Base-by-base conservation (phyloP, 2,888 invertebrate species). In the Chironomus riparius region DNA sequence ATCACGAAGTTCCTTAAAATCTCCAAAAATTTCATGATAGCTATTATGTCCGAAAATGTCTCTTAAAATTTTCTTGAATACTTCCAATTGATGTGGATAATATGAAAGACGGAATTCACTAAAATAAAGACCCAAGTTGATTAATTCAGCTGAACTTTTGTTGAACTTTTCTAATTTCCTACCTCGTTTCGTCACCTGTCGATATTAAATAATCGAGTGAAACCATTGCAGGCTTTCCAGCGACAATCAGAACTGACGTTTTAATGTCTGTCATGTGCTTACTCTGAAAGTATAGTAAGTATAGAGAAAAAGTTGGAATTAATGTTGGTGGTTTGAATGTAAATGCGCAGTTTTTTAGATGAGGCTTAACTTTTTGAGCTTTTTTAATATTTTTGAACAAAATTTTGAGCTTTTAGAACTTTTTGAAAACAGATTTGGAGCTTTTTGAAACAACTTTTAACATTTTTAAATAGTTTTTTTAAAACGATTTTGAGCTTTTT, bases 101-200 rank as follows among this genome's bases (percentile, higher is more conserved):
- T 95, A 95, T 47, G 94, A 94, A 47, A 95, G 85, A 1, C 95
- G 89, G 83, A 95, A 95, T 80, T 93, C 91, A 80, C 92, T 93
- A 83, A 65, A 84, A n/a, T n/a, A 6, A 5, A n/a, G n/a, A 50
- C 6, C 38, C 12, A 47, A 68, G 18, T 4, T 50, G 5, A 48
- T 56, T 56, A 56, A 18, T 56, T 15, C 38, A 10, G 38, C n/a
- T 38, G 38, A 38, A 38, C 38, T 38, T 38, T 38, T 28, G 1
- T 1, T 38, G 38, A 38, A 38, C 38, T 38, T 10, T 38, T 38
- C 61, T 7, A 50, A 18, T 38, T 68, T 56, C 76, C 22, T 48
- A 77, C 78, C 76, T 79, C 21, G 79, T 80, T 77, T 82, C 79
- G 70, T 82, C 81, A 79, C 87, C 86, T 56, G 88, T 87, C 79